Percentiles rank a stretch among this genome's conserved stretches.
Conservation (phyloP, 1,140 invertebrate species). For the Akabosia matsudoensis region DNA sequence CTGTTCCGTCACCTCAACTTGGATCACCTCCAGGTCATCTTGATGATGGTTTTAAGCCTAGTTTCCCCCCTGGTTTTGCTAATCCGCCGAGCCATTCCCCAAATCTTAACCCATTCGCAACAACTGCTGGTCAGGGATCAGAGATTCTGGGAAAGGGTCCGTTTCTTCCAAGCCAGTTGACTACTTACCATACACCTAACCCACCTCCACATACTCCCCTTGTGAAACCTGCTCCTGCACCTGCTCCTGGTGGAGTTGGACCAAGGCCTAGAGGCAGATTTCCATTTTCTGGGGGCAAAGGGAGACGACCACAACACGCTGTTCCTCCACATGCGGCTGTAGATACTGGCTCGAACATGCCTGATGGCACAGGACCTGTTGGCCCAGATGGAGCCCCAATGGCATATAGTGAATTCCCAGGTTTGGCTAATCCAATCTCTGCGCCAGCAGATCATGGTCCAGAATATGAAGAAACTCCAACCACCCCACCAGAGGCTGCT, state of each 20-base stretch:
- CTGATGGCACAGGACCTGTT: not conserved
- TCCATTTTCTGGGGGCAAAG: not conserved
- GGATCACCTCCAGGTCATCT: constrained; percentile 3
- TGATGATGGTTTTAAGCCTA: constrained; percentile 14
- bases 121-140: not conserved
- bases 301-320: not conserved
- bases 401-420: not conserved
- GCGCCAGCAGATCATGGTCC: not conserved
- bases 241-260: not conserved
- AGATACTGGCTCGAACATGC: not conserved
- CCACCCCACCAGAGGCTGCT: not conserved
- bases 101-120: constrained; percentile 21
- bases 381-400: not conserved
- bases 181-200: not conserved
- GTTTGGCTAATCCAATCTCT: not conserved
- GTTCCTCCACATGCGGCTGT: not conserved
- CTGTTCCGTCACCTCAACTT: not conserved
- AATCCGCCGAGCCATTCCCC: constrained; percentile 16
- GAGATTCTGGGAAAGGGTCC: not conserved
- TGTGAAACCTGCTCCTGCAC: not conserved
- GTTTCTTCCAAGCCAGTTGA: constrained; percentile 8
- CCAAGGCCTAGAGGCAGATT: not conserved
- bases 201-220: not conserved
- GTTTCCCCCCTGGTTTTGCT: constrained; percentile 17
- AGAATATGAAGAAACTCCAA: constrained; percentile 6